Percentiles rank a stretch among this genome's conserved stretches.
Evolutionary conservation across 2,113 vertebrate species (phyloP).

Genomic region (Marmota flaviventris): DNA sequence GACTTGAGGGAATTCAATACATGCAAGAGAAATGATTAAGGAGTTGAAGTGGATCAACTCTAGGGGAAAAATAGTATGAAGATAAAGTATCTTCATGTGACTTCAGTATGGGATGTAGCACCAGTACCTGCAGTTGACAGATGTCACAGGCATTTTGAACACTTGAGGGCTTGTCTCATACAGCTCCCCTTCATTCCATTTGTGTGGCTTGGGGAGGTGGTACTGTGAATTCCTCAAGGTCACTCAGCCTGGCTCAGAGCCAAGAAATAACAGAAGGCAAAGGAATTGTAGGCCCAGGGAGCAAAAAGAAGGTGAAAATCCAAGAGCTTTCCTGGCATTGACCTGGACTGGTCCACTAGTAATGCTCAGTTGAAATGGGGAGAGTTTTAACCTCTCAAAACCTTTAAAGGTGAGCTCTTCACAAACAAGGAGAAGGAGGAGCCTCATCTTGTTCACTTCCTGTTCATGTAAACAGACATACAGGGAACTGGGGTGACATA

Average conservation of each 20-base stretch:
- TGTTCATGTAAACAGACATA: neutral
- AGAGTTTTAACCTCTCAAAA: neutral
- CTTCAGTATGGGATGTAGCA: neutral
- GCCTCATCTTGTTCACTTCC: neutral
- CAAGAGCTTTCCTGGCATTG: neutral
- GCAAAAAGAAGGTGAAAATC: neutral
- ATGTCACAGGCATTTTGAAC: neutral
- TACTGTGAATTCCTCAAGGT: constrained; percentile 47
- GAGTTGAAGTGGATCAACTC: constrained; percentile 59
- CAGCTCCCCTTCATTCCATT: neutral
- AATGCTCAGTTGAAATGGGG: neutral
- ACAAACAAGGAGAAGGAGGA: neutral
- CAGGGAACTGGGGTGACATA: neutral
- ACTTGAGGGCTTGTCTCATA: neutral
- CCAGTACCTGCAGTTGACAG: neutral
- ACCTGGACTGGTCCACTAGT: neutral
- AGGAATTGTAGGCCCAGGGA: neutral
- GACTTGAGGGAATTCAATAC: constrained; percentile 71
- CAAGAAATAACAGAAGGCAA: constrained; percentile 51
- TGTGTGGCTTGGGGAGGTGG: neutral
- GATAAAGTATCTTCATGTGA: constrained; percentile 23
- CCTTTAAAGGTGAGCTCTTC: neutral
- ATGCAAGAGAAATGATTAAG: constrained; percentile 72
- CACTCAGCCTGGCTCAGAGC: constrained; percentile 22
- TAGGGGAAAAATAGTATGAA: constrained; percentile 44